Conservation (phyloP, 53 echinoderm and acorn worm genomes). For the Henricia sp. region DNA sequence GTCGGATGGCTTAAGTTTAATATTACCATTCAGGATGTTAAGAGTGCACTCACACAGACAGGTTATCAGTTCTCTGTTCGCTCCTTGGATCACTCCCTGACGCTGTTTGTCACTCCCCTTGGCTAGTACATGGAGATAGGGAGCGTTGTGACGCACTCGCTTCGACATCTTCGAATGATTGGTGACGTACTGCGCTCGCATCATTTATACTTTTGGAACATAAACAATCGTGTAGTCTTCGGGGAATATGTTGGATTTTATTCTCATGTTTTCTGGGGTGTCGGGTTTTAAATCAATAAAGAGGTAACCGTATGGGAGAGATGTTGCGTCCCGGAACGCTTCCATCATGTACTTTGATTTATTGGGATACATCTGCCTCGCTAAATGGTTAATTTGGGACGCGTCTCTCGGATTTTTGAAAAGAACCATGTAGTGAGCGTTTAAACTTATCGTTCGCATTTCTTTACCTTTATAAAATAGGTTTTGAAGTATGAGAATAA, state of each 20-base stretch:
- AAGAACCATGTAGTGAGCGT: constrained; percentile 72
- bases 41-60: constrained; percentile 46
- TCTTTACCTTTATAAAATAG: constrained; percentile 76
- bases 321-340: constrained; percentile 64
- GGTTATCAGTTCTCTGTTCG: constrained; percentile 62
- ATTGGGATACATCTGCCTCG: constrained; percentile 80
- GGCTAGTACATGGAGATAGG: constrained; percentile 71
- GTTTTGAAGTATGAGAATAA: constrained; percentile 77
- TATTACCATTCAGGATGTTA: constrained; percentile 44
- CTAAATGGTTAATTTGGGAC: constrained; percentile 78
- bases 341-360: constrained; percentile 77
- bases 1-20: constrained; percentile 57
- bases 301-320: constrained; percentile 69
- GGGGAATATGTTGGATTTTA: constrained; percentile 73
- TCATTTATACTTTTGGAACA: constrained; percentile 53
- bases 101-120: constrained; percentile 66
- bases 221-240: constrained; percentile 58
- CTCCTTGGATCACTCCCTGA: constrained; percentile 67
- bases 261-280: constrained; percentile 63
- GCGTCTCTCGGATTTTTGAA: constrained; percentile 83
- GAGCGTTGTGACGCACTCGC: constrained; percentile 57
- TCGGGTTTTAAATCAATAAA: constrained; percentile 76
- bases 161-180: constrained; percentile 56
- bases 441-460: constrained; percentile 78
- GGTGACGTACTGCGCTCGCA: not conserved